Evolutionary conservation across 2,888 invertebrate species (phyloP).

Genomic region (Anorthoa munda): DNA sequence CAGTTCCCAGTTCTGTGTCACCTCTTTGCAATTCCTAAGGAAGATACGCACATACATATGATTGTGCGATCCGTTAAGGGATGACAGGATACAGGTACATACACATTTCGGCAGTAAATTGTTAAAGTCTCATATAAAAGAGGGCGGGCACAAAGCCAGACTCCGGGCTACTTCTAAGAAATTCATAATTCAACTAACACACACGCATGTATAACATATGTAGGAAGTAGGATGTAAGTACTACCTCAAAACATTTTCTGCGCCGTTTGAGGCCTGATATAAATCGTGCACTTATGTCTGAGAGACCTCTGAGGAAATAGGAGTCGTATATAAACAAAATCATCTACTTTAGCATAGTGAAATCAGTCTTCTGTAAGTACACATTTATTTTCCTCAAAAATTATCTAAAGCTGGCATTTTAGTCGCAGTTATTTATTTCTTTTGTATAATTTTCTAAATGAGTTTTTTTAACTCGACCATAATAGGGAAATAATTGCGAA

Average conservation of each 20-base stretch:
- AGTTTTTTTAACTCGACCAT: too few relatives aligned
- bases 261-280: slow-evolving; percentile 30
- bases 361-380: slow-evolving; percentile 1
- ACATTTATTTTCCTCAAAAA: background rate
- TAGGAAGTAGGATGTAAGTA: background rate
- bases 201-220: background rate
- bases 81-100: too few relatives aligned
- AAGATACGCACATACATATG: too few relatives aligned
- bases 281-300: slow-evolving; percentile 48
- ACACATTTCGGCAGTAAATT: too few relatives aligned
- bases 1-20: too few relatives aligned
- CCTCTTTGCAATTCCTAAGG: too few relatives aligned
- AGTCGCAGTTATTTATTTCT: too few relatives aligned
- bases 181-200: background rate
- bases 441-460: too few relatives aligned
- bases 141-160: background rate
- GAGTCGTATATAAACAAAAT: slow-evolving; percentile 41
- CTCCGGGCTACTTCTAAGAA: too few relatives aligned
- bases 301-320: slow-evolving; percentile 26
- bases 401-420: background rate
- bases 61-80: too few relatives aligned
- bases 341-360: slow-evolving; percentile 24
- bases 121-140: too few relatives aligned
- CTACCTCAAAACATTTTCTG: background rate
- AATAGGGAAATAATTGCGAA: too few relatives aligned